Conservation (phyloP, 2,113 vertebrate species). For the Entomyzon cyanotis region DNA sequence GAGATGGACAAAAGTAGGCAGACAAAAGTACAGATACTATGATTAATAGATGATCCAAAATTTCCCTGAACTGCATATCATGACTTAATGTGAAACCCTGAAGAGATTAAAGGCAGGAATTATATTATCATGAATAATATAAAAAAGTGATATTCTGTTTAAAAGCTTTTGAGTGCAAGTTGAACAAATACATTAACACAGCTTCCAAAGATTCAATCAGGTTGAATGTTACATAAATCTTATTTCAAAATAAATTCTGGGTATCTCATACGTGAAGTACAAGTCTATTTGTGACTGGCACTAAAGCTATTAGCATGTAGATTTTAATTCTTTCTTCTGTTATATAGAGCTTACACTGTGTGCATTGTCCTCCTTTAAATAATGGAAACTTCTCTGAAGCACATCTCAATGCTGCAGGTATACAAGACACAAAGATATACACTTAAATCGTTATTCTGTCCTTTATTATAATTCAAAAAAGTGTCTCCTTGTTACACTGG, state of each 20-base stretch:
- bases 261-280: slow-evolving; percentile 50
- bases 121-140: slow-evolving; percentile 77
- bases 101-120: slow-evolving; percentile 81
- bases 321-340: slow-evolving; percentile 70
- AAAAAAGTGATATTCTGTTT: slow-evolving; percentile 76
- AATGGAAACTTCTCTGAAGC: neutral
- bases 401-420: neutral
- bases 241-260: slow-evolving; percentile 76
- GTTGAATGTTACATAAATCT: slow-evolving; percentile 70
- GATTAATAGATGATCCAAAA: slow-evolving; percentile 89
- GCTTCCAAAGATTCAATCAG: slow-evolving; percentile 71
- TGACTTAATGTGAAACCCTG: slow-evolving; percentile 88
- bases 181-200: slow-evolving; percentile 78
- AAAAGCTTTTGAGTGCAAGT: slow-evolving; percentile 75
- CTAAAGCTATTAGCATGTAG: slow-evolving; percentile 68
- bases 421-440: neutral
- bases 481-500: neutral
- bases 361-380: slow-evolving; percentile 8
- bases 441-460: neutral
- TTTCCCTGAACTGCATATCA: slow-evolving; percentile 86
- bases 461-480: slow-evolving; percentile 15
- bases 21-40: slow-evolving; percentile 81
- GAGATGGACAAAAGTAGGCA: slow-evolving; percentile 90
- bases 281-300: slow-evolving; percentile 52
- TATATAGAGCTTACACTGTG: slow-evolving; percentile 2